A percentile compares a stretch with the other conserved stretches of the same genome.
phyloP scores from a whole-genome alignment of 2,113 vertebrate species.

The Sinocyclocheilus anshuiensis region DNA sequence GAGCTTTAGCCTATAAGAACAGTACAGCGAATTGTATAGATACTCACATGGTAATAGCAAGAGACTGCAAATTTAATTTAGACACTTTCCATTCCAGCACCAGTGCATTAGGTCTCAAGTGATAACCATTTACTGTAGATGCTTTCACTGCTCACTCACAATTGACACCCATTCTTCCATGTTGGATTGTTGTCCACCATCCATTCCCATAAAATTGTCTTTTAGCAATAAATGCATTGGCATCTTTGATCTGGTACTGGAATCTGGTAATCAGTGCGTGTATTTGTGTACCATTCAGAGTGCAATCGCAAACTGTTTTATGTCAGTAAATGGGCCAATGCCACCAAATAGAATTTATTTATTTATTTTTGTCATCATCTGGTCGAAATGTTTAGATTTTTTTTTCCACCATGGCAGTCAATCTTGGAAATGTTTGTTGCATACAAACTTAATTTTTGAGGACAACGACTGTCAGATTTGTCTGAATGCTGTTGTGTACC shows the following conservation, averaged over 20 bases:
- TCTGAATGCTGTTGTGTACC: too few species aligned
- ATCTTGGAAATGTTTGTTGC: too few species aligned
- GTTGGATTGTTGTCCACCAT: background rate
- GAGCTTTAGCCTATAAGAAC: background rate
- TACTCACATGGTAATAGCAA: slow-evolving; percentile 10
- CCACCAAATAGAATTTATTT: background rate
- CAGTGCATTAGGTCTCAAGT: background rate
- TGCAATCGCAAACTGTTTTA: background rate
- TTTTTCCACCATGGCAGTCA: too few species aligned
- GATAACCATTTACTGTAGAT: background rate
- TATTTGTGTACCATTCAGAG: background rate
- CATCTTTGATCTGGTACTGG: background rate
- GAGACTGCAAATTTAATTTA: slow-evolving; percentile 8
- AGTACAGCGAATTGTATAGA: background rate
- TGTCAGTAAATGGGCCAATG: background rate
- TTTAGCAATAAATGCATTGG: background rate
- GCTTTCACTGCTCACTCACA: background rate
- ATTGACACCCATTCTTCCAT: background rate
- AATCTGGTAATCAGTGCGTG: too few species aligned
- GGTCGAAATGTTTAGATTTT: too few species aligned
- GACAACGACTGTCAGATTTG: too few species aligned
- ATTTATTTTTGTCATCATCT: too few species aligned
- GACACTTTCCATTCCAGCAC: slow-evolving; percentile 1
- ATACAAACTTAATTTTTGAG: too few species aligned
- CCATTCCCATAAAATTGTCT: background rate